Conservation (phyloP, 2,888 invertebrate genomes). For the Epistrophe eligans region DNA sequence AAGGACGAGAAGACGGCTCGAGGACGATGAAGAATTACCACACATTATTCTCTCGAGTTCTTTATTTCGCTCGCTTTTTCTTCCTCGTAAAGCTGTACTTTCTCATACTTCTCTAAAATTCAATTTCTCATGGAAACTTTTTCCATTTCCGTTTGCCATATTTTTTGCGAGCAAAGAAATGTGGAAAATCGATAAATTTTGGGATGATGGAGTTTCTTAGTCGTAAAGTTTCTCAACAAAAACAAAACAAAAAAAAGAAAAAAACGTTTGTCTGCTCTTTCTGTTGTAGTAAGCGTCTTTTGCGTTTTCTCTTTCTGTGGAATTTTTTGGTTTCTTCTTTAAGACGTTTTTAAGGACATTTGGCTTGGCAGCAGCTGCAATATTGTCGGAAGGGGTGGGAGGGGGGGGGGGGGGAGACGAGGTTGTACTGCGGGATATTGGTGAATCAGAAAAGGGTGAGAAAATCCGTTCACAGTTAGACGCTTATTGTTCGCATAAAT, state of each 20-base stretch:
- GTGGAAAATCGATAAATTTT: conserved; percentile 73
- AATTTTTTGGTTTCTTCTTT: conserved; percentile 7
- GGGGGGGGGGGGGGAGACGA: too few species aligned
- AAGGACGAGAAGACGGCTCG: neutral
- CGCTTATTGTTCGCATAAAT: conserved; percentile 74
- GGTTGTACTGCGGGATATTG: neutral
- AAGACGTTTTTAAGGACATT: conserved; percentile 31
- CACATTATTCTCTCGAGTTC: conserved; percentile 49
- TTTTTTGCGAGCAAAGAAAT: conserved; percentile 17
- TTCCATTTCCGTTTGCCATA: conserved; percentile 53
- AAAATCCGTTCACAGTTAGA: conserved; percentile 69
- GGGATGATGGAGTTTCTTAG: conserved; percentile 65
- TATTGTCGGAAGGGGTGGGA: neutral
- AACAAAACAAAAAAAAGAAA: neutral
- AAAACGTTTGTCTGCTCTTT: conserved; percentile 32
- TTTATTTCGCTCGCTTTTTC: conserved; percentile 21
- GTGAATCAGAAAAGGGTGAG: conserved; percentile 27
- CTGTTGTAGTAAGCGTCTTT: conserved; percentile 36
- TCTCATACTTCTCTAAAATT: neutral
- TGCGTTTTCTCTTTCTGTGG: conserved; percentile 7
- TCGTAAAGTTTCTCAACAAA: conserved; percentile 20
- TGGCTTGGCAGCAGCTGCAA: conserved; percentile 52
- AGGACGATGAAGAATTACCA: conserved; percentile 61
- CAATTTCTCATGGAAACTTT: conserved; percentile 59
- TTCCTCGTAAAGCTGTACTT: neutral